phyloP scores from a whole-genome alignment of 2,797 vertebrate species.

The Phoebastria nigripes region DNA sequence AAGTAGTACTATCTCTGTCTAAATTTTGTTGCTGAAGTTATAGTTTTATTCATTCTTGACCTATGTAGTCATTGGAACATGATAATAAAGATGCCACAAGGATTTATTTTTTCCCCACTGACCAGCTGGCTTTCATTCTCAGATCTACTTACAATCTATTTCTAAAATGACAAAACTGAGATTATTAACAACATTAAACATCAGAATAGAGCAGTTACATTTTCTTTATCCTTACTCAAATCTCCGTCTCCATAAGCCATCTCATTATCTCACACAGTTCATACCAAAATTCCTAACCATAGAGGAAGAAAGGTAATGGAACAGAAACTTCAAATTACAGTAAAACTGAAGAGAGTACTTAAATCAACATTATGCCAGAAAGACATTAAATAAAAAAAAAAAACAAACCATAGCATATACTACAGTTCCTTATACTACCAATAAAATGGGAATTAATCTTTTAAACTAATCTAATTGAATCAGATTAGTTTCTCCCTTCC shows the following conservation, averaged over 20 bases:
- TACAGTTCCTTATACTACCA: neutral
- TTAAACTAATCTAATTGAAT: neutral
- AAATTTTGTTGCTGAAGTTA: neutral
- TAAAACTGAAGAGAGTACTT: neutral
- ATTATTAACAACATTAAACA: neutral
- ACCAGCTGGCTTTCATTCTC: neutral
- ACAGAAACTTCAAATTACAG: neutral
- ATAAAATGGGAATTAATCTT: neutral
- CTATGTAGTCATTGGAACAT: neutral
- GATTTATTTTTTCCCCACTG: neutral
- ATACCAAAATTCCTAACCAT: neutral
- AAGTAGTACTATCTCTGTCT: neutral
- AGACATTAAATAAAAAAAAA: neutral
- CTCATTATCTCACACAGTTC: neutral
- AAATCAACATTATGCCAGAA: neutral
- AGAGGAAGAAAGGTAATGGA: neutral
- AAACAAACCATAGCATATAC: neutral
- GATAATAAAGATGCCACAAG: neutral
- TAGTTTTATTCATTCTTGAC: neutral
- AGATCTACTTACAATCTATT: neutral
- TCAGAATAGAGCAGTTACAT: neutral
- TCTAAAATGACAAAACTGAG: neutral
- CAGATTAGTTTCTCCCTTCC: neutral
- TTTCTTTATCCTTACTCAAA: neutral
- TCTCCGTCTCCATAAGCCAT: neutral